Evolutionary conservation across 2,888 invertebrate genomes (phyloP), one percentile per base, ranked within the genome.

Genomic region (Ornithoptera alexandrae): DNA sequence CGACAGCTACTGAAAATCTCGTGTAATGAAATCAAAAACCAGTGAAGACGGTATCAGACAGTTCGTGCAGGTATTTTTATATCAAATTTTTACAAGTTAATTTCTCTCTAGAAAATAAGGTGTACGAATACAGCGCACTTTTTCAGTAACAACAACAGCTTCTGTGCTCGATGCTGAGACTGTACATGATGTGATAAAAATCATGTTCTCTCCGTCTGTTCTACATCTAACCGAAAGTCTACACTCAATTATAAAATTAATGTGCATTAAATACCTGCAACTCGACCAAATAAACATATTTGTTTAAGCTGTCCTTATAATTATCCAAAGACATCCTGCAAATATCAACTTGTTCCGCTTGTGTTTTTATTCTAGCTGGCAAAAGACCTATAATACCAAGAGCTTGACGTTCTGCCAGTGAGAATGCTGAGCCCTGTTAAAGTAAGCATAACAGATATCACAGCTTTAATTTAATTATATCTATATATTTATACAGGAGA

Each of bases 311-410:
- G 82, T 97, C 97, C 73, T 96, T 94, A 81, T 98, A 97, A 78
- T 98, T 95, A 84, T 96, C 95, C 68, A 99, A 94, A 74, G 98
- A 98, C 80, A 97, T 96, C 87, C 97, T 95, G 84, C 98, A 98
- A 63, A 98, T 94, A 77, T 97, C 96, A 76, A 98, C 93, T 84
- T 98, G 98, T 83, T 98, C 97, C 81, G 97, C 97, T 90, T 97
- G 97, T 1, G 96, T 95, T 92, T 98, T 97, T 85, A 98, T 97
- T 75, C 97, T 95, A 0, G 99, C 97, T 10, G 99, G 99, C 84
- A 99, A 95, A 56, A 99, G 94, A 3, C 99, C 99, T 83, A 98
- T 98, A 79, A 99, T 97, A 73, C 99, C 98, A 79, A 99, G 94
- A 24, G 96, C 94, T 93, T 99, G 98, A 67, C 99, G 94, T 88